Base-by-base conservation (phyloP, 2,113 vertebrate species). In the Hypomesus transpacificus region DNA sequence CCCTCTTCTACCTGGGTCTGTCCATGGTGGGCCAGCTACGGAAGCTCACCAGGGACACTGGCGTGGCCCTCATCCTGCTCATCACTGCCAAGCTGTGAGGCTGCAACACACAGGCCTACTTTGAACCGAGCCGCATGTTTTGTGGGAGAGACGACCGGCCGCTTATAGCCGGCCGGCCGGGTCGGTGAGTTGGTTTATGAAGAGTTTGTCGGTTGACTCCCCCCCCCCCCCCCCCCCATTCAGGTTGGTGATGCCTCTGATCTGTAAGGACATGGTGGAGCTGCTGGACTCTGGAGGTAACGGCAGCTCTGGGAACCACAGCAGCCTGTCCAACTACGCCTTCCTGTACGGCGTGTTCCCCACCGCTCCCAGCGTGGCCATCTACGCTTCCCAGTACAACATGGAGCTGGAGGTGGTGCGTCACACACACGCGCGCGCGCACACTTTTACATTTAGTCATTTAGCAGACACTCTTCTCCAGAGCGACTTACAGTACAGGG, bases 1-100 rank as follows among this genome's bases (percentile, higher is more conserved):
- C 97, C 1, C 92, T 98, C 71, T 99, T 99, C 93, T 99, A 99
- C 81, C 93, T 99, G 57, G 97, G 97, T 73, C 91, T 99, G 61
- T 94, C 93, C 3, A 98, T 99, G 97, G 96, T 98, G n/a, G 97
- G 96, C 67, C 96, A 98, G 86, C 94, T 96, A 54, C 90, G 90
- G 81, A 96, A 93, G 76, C 86, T 98, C 75, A 96, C 94, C 70
- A 93, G 95, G 78, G 92, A 94, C 79, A 92, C 95, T 54, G 96
- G 96, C 86, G 93, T 98, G 58, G 92, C 95, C 58, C 90, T 99
- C 72, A 97, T 95, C 75, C 93, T 99, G 72, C 96, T 99, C 86
- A 97, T 98, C 88, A 99, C 97, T 65, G 97, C 96, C 76, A 99
- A 99, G 92, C 94, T 99, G 97, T 99, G 90, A 96, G 97, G 92